Conservation (phyloP, 1,140 invertebrate species). For the Protaetia brevitarsis region DNA sequence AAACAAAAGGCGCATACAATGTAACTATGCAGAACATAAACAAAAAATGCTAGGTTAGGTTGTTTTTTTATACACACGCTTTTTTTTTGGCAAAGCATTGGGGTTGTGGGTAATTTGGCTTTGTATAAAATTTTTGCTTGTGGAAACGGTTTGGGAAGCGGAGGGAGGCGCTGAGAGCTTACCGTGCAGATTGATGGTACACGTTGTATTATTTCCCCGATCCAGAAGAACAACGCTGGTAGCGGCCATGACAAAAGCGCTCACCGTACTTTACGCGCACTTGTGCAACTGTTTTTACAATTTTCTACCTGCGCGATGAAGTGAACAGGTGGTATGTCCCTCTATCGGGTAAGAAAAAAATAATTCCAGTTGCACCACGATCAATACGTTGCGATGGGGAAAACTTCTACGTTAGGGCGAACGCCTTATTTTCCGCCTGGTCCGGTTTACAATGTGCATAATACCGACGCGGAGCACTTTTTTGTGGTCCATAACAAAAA, state of each 20-base stretch:
- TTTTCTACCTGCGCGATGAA: conserved; percentile 44
- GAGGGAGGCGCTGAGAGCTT: conserved; percentile 46
- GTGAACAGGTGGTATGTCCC: conserved; percentile 44
- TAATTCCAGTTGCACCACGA: conserved; percentile 27
- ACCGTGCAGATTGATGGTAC: conserved; percentile 92
- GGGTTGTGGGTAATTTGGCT: background rate
- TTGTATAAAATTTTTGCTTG: background rate
- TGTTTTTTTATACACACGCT: conserved; percentile 39
- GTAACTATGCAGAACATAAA: conserved; percentile 29
- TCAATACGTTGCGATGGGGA: background rate
- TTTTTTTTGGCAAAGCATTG: conserved; percentile 21
- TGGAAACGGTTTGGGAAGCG: background rate
- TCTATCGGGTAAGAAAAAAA: conserved; percentile 46
- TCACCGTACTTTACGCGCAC: conserved; percentile 30
- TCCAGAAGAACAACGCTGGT: conserved; percentile 90
- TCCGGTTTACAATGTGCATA: conserved; percentile 32
- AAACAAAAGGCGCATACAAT: conserved; percentile 24
- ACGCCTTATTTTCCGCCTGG: conserved; percentile 28
- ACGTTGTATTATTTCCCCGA: conserved; percentile 92
- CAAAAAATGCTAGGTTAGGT: conserved; percentile 49
- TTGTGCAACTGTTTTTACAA: conserved; percentile 38
- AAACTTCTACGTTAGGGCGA: too few relatives aligned
- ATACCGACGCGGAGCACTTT: conserved; percentile 41
- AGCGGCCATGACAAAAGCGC: conserved; percentile 60
- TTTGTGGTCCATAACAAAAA: conserved; percentile 40